Base-by-base conservation (phyloP, 2,888 invertebrate species). In the Ethmia dodecea region DNA sequence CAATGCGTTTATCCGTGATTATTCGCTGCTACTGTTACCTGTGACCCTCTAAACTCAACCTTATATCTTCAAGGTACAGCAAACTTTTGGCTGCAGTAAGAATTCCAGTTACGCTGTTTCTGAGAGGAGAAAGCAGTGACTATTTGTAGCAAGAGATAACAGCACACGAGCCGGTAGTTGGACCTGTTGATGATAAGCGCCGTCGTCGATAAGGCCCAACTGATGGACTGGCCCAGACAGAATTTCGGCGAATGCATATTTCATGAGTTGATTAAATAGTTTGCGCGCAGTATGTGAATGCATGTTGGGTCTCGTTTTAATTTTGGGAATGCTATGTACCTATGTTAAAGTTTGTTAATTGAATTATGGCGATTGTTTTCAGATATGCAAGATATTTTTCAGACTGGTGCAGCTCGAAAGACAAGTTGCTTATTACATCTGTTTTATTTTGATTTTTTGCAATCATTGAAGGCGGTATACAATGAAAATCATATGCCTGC, bases 181-280 rank as follows among this genome's bases (percentile, higher is more conserved):
- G 68, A 84, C 84, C 84, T 86, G 84, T 86, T 86, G 84, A 79
- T 78, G 78, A 86, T 86, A 83, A 86, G 84, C 71, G 71, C 63
- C 76, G 73, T 76, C 78, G 72, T 77, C 76, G 83, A 83, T 83
- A 83, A 83, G 78, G 69, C 72, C 60, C 60, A 50, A 52, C 75
- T 83, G 83, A 83, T 76, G 80, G 80, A 81, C 75, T 75, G 72
- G 71, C 69, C 60, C 62, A 68, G 67, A 64, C 74, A 61, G 78
- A 79, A 81, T 80, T 83, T 83, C 73, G 81, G 83, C 69, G 67
- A 81, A 83, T 83, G 79, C 77, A 83, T 83, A 80, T 80, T 83
- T 78, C 81, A 81, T 83, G 83, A 83, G 74, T 78, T 80, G 81
- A 81, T 81, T 81, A 83, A 84, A 84, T 84, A 84, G 80, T 81